Evolutionary conservation across 2,888 invertebrate species (phyloP).

Genomic region (Acronicta leporina): DNA sequence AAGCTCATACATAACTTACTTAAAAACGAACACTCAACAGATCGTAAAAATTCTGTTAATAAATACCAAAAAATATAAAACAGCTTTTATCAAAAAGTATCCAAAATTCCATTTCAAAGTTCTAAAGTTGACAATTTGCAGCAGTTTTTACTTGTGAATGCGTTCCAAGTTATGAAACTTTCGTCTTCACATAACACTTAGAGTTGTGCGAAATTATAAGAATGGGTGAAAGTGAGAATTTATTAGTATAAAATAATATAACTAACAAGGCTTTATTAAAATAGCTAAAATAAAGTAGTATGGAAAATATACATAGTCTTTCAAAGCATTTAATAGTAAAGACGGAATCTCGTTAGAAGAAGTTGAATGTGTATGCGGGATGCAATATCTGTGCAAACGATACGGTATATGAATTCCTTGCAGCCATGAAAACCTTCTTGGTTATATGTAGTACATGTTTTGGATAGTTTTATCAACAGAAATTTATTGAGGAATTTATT

Average conservation of each 20-base stretch:
- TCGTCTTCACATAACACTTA: conserved; percentile 26
- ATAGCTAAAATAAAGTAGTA: background rate
- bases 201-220: conserved; percentile 3
- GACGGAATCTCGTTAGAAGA: background rate
- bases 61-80: too few species aligned
- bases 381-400: background rate
- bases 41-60: too few species aligned
- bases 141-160: conserved; percentile 24
- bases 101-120: conserved; percentile 22
- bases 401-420: background rate
- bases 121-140: conserved; percentile 31
- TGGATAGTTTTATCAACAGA: background rate
- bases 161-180: conserved; percentile 30
- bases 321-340: background rate
- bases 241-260: background rate
- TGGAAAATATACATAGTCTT: background rate
- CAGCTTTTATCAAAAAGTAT: background rate
- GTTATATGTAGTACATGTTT: background rate
- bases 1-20: too few species aligned
- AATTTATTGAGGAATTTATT: background rate
- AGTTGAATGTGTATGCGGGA: background rate
- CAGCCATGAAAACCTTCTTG: background rate
- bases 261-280: too few species aligned
- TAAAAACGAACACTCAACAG: too few species aligned
- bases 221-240: conserved; percentile 9